Conservation (phyloP, 2,113 vertebrate genomes). For the Baryphthengus martii region DNA sequence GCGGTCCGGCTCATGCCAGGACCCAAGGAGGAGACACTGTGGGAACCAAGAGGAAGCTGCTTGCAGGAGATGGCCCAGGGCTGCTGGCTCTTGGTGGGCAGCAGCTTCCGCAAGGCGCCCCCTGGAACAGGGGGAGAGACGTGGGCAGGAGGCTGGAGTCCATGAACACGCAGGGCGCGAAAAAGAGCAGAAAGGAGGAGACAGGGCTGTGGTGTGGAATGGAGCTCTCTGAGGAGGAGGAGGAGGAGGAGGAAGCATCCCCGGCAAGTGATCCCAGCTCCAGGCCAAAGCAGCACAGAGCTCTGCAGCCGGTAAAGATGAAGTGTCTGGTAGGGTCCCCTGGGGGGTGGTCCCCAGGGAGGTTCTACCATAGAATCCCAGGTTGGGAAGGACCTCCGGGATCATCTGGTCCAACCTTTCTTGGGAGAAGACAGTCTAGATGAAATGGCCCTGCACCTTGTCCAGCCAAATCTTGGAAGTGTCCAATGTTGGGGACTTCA, state of each 20-base stretch:
- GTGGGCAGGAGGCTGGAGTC: accelerated
- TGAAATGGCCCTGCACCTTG: not conserved
- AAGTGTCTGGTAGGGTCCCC: not conserved
- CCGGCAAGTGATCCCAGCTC: not conserved
- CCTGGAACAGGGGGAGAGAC: accelerated
- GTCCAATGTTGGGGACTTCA: not conserved
- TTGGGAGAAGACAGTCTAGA: not conserved
- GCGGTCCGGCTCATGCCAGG: not conserved
- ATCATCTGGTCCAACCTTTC: not conserved
- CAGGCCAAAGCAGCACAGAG: accelerated
- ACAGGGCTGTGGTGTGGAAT: accelerated
- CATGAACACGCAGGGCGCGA: accelerated
- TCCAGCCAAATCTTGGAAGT: not conserved
- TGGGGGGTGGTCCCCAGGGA: too few relatives aligned
- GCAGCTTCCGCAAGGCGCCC: not conserved
- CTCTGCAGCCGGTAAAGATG: not conserved
- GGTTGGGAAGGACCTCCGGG: not conserved
- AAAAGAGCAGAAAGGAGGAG: constrained; percentile 28
- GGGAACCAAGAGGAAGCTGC: constrained; percentile 6
- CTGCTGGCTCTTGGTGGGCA: accelerated
- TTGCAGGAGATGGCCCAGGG: not conserved
- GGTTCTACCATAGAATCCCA: not conserved
- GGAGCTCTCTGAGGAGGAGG: not conserved
- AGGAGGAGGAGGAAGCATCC: not conserved
- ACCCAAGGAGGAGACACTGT: not conserved